phyloP scores from a whole-genome alignment of 2,888 invertebrate species.

The Lochmaea crataegi region DNA sequence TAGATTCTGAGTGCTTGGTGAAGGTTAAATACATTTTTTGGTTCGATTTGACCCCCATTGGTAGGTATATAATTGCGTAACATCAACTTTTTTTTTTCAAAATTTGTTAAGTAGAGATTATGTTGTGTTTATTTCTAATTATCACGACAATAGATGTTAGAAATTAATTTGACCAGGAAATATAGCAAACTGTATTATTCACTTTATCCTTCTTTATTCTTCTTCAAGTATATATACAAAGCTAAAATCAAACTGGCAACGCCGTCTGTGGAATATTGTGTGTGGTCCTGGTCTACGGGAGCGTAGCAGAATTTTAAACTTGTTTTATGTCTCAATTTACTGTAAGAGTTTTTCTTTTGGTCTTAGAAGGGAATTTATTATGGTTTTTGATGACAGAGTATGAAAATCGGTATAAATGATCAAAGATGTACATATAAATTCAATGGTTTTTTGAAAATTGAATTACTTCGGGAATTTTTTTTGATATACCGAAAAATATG shows the following conservation, averaged over 20 bases:
- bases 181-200: no score
- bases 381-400: slow-evolving; percentile 18
- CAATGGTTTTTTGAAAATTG: neutral
- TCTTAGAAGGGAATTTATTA: slow-evolving; percentile 14
- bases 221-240: neutral
- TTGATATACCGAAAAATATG: no score
- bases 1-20: no score
- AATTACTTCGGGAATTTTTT: neutral
- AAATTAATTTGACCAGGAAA: no score
- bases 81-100: no score
- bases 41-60: no score
- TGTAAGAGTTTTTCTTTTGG: slow-evolving; percentile 14
- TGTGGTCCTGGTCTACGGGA: slow-evolving; percentile 27
- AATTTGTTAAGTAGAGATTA: no score
- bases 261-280: slow-evolving; percentile 1
- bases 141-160: no score
- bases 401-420: slow-evolving; percentile 6
- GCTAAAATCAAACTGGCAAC: neutral
- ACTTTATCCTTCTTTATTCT: neutral
- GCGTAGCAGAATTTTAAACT: slow-evolving; percentile 19
- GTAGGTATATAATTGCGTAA: no score
- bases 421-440: neutral
- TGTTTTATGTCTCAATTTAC: slow-evolving; percentile 24
- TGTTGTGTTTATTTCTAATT: no score
- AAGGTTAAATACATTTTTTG: no score